Evolutionary conservation across 2,888 invertebrate species (phyloP), one percentile per base, ranked within the genome.

Genomic region (Morpho helenor): DNA sequence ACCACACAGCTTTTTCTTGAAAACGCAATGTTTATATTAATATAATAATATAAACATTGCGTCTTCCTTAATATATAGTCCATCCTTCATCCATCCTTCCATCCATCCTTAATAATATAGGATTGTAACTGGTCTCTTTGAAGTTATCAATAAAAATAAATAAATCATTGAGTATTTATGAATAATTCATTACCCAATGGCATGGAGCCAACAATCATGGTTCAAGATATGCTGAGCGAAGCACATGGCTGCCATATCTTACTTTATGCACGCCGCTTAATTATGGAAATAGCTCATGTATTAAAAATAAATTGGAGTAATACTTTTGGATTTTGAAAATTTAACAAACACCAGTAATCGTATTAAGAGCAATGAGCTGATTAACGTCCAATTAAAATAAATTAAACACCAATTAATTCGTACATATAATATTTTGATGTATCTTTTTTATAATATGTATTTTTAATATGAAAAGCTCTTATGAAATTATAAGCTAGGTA

Each of bases 241-340:
- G 73, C 85, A 84, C 81, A 83, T 86, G 84, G 82, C 84, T 68
- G 69, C 61, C 68, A 69, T 76, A 75, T 78, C 76, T 71, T 70
- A 66, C 60, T 67, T 68, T 63, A 66, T 67, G 62, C 62, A 60
- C 59, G 63, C 63, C 51, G 60, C 58, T 57, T 64, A 65, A 65
- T 66, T 64, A 66, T 51, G 60, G 59, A 64, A 60, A 58, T 58
- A 59, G 60, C 52, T 66, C 64, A 60, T 56, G 60, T 52, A 52
- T 62, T 66, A 59, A 66, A 66, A 62, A 62, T 66, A 62, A 65
- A 64, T 60, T 64, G 64, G 57, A 47, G 49, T 59, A 62, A 64
- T 64, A 50, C 58, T 61, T 61, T 59, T 59, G 43, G 49, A 49
- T 56, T 52, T 52, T 31, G 31, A 31, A 31, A 31, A 31, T 31